Evolutionary conservation across 2,113 vertebrate species (phyloP), one percentile per base, ranked within the genome.

Genomic region (Corydoras sp.): DNA sequence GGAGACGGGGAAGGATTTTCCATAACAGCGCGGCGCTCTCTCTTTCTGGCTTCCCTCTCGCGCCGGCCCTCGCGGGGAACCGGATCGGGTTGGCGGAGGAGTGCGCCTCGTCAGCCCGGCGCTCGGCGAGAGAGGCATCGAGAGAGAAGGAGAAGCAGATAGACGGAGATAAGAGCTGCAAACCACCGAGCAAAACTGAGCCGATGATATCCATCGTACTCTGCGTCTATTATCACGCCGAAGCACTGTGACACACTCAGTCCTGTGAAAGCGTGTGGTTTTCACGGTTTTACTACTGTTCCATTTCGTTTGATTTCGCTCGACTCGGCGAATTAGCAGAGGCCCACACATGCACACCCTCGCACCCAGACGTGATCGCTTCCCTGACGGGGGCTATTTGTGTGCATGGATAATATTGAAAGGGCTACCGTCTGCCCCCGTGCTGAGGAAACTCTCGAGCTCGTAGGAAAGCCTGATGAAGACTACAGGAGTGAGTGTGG

Each of bases 1-100:
- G 54, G 71, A 72, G 13, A 74, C 67, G 79, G 82, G 83, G 81
- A 43, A 83, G 83, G 85, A 87, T 88, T 88, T 90, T 90, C 89
- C 87, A 86, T 89, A 77, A 79, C 81, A 76, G 76, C 49, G 71
- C 75, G 53, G 67, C 50, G 35, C 35, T 5, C 35, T 43, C 35
- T 43, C 35, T 43, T 43, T 43, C 35, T 43, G 35, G 35, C 35
- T 43, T 43, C 35, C 35, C 10, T 53, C 10, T 10, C 51, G 51
- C 51, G 5, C 51, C 3, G 10, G 9, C 5, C 51, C 13, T 53
- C 1, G 13, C 13, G 71, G 61, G 68, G 72, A 74, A 58, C 32
- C 56, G 65, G 69, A 71, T 61, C 49, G 64, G 50, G 11, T 51
- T 62, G 72, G 64, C 49, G 35, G 61, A 4, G 15, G 30, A 51